Base-by-base conservation (phyloP, 2,888 invertebrate genomes). In the Mamestra brassicae region DNA sequence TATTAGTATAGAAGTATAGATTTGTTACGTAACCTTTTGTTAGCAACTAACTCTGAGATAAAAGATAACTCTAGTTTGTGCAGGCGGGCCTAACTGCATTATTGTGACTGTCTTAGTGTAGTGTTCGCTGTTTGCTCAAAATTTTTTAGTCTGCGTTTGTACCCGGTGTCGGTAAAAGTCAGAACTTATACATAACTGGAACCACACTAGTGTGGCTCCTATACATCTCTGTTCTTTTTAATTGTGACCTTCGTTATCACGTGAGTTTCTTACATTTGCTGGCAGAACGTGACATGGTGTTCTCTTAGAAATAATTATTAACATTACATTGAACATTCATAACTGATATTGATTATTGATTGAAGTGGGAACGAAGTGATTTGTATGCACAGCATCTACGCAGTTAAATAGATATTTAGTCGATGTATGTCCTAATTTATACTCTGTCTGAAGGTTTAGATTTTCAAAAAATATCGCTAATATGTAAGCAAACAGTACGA, bases 241-340 rank as follows among this genome's bases (percentile, higher is more conserved):
- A 11, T 61, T 17, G 50, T 47, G 13, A 64, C 10, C 6, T 38
- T 13, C 17, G 17, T 4, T 5, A 71, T 61, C 4, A 26, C 8
- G 26, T 15, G 10, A 38, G 26, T 34, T n/a, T 47, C 13, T 75
- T 5, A 15, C 1, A 47, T 34, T 34, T 47, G 1, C 0, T 11
- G 45, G 2, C 2, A 74, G 36, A 26, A 47, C 5, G 15, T 34
- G 26, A 17, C 45, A 50, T 42, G n/a, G 7, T 26, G 15, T 38
- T 50, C 8, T n/a, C 55, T 65, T 55, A 57, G 4, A 47, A 76
- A 17, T 54, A 63, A 45, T 36, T 58, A 45, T 15, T 58, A 26
- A 26, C 50, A 57, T 17, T 77, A 47, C 11, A n/a, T 58, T 75
- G 38, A 69, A 15, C 4, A 58, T 45, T 66, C 4, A n/a, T 10